Base-by-base conservation (phyloP, 2,113 vertebrate species). In the Empidonax alnorum region DNA sequence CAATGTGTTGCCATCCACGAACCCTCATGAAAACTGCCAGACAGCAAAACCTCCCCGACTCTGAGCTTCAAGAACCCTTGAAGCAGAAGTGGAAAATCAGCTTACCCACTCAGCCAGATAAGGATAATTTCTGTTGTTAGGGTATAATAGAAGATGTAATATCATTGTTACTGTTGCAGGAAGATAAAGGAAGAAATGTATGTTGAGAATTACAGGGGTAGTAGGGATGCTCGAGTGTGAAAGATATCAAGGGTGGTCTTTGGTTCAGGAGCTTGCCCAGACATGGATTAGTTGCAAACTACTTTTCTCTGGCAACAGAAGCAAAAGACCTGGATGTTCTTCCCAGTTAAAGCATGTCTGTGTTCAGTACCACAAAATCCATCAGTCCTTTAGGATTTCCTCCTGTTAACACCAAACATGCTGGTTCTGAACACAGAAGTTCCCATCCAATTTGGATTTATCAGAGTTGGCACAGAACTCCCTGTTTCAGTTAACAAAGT, bases 21-120 rank as follows among this genome's bases (percentile, higher is more conserved):
- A 39, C 49, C 46, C 49, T 46, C 30, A 35, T 41, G 37, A 65
- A 77, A 93, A 88, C 4, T 52, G 30, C 47, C 27, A 1, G 49
- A 79, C n/a, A 68, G 24, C 44, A 76, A 90, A 90, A 81, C 37
- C 17, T 89, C 56, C 47, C 55, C 27, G 50, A 68, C 49, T 91
- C 58, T 37, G 47, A 87, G 69, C 76, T 87, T 92, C 69, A 92
- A 82, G 82, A 91, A 56, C 37, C 16, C 47, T 73, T 76, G 68
- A 93, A 94, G 41, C 44, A 89, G 41, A 92, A 93, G 58, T 59
- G 71, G 75, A 93, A 97, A 94, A 85, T 82, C 84, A 76, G 61
- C 46, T 91, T 81, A 84, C 20, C 23, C 67, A 83, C 41, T 72
- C 76, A 83, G 53, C 21, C 56, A 87, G 62, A 84, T 72, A 82